Evolutionary conservation across 2,113 vertebrate genomes (phyloP).

Genomic region (Thalassoma bifasciatum): DNA sequence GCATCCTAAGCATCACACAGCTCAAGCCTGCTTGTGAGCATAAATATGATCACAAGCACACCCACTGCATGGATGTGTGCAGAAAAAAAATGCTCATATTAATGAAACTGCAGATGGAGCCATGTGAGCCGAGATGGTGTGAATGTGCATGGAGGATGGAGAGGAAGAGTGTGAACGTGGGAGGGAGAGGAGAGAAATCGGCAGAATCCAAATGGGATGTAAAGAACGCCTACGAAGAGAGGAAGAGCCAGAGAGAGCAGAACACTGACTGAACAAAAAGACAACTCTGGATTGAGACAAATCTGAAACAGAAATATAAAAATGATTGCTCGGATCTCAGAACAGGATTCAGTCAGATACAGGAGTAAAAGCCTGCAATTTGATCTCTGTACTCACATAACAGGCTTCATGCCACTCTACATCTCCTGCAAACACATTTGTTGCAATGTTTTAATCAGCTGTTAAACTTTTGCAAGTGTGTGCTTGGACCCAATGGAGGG

Average conservation of each 20-base stretch:
- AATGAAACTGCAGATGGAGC: background rate
- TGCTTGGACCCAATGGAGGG: no score
- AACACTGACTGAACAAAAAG: background rate
- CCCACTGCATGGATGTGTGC: no score
- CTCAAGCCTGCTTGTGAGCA: no score
- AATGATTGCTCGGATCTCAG: background rate
- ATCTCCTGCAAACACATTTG: no score
- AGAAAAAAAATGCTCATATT: background rate
- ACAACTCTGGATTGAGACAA: background rate
- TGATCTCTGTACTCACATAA: background rate
- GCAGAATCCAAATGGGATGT: constrained; percentile 13
- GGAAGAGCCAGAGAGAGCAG: background rate
- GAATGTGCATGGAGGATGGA: background rate
- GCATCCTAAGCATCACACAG: no score
- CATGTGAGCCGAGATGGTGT: background rate
- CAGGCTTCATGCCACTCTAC: no score
- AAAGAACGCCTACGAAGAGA: constrained; percentile 5
- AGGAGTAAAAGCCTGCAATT: background rate
- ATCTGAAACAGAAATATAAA: background rate
- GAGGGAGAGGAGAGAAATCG: constrained; percentile 31
- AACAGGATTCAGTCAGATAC: background rate
- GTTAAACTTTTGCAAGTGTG: no score
- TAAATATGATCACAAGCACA: no score
- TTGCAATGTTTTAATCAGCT: no score
- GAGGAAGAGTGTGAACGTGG: constrained; percentile 26